phyloP scores from a whole-genome alignment of 2,113 vertebrate species.

The Mustela nigripes region DNA sequence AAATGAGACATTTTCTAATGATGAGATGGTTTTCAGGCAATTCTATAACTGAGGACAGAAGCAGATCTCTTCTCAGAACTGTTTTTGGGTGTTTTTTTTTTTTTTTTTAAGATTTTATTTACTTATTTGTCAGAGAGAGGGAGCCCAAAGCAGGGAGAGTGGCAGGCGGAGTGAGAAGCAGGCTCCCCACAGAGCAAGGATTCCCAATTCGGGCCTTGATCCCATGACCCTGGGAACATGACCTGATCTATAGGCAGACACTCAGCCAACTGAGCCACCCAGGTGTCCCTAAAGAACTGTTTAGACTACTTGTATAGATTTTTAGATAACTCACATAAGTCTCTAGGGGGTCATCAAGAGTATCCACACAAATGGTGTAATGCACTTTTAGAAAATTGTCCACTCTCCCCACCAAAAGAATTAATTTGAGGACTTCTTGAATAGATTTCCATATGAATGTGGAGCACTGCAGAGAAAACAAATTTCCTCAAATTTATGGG shows the following conservation, averaged over 20 bases:
- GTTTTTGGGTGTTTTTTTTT: no score
- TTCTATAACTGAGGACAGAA: neutral
- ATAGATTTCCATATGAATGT: neutral
- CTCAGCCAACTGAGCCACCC: no score
- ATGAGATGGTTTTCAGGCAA: neutral
- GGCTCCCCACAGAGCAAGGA: no score
- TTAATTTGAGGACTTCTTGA: neutral
- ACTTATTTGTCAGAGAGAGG: no score
- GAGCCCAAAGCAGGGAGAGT: no score
- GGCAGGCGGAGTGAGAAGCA: no score
- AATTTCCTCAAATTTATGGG: neutral
- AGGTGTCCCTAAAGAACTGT: neutral
- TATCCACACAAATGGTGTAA: neutral
- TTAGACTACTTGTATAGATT: neutral
- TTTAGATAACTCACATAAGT: neutral
- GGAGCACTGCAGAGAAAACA: neutral
- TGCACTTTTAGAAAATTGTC: neutral
- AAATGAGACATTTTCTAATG: neutral
- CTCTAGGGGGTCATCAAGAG: neutral
- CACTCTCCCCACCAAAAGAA: neutral
- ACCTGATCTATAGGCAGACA: no score
- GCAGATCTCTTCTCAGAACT: neutral
- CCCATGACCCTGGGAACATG: no score
- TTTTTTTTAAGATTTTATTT: no score
- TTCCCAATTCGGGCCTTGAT: no score